Base-by-base conservation (phyloP, 1,140 invertebrate genomes). In the Cyphomyrmex costatus region DNA sequence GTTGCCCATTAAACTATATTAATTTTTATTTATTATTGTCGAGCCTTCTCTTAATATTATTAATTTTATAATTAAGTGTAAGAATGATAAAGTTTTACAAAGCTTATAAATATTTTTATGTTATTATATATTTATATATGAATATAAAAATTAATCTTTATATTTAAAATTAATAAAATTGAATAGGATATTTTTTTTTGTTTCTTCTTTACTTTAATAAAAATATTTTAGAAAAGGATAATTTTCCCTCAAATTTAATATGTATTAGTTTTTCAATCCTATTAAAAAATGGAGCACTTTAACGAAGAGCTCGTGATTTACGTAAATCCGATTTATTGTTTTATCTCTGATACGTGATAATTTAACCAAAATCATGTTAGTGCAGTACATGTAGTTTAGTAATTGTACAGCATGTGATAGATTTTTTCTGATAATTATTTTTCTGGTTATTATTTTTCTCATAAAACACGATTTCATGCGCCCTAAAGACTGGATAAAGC, bases 81-180 rank as follows among this genome's bases (percentile, higher is more conserved):
- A 46, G 5, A 61, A 61, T 58, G 24, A 6, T 27, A 0, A 61
- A 27, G 4, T 27, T 14, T 36, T 66, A n/a, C 10, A 66, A 66
- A 36, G 4, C 4, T 46, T 36, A 16, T 24, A 46, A 68, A 46
- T n/a, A n/a, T 24, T 68, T 68, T 24, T 68, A 68, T 42, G 6
- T 30, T 19, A 21, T 66, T 24, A 14, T n/a, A n/a, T n/a, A n/a
- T n/a, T n/a, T n/a, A n/a, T n/a, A n/a, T n/a, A n/a, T n/a, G 19
- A 70, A 19, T 42, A 77, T 30, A 30, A 60, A 76, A 76, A 49
- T n/a, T 30, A 46, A 30, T 21, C 10, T 76, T 3, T 70, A n/a
- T 36, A 30, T 42, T 0, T 27, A 2, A 12, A 36, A 77, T 60
- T 42, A 16, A 60, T 10, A 1, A 21, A 60, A 42, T 2, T 51